A percentile compares a stretch with the other conserved stretches of the same genome.
phyloP scores from a whole-genome alignment of 64 coral and sea anemone species.

The Trachythela sp. region DNA sequence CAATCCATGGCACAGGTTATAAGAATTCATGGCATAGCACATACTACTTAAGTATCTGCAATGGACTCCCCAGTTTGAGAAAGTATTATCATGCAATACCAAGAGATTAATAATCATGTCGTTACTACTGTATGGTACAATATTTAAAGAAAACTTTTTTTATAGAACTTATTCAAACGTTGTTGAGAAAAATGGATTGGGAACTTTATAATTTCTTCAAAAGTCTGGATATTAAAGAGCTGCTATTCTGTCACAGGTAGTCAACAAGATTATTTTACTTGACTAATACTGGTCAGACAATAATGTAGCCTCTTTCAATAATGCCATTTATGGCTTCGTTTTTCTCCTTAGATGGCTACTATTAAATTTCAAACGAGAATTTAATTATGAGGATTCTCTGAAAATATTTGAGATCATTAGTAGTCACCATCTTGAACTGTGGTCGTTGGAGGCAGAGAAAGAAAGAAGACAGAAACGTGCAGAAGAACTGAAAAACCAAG shows the following conservation, averaged over 20 bases:
- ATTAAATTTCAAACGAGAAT: constrained; percentile 86
- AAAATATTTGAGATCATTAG: constrained; percentile 95
- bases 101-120: too few relatives aligned
- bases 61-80: too few relatives aligned
- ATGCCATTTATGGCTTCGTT: neutral
- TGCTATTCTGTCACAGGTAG: constrained; percentile 94
- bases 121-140: neutral
- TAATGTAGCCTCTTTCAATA: neutral
- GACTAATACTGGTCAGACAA: too few relatives aligned
- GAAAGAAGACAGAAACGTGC: constrained; percentile 70
- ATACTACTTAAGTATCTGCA: too few relatives aligned
- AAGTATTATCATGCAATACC: too few relatives aligned
- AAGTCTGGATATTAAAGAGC: constrained; percentile 59
- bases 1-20: too few relatives aligned
- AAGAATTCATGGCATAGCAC: too few relatives aligned
- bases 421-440: constrained; percentile 84
- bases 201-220: constrained; percentile 68
- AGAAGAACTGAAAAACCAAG: constrained; percentile 67
- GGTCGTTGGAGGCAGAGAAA: constrained; percentile 76
- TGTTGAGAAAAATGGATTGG: constrained; percentile 76
- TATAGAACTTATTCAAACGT: constrained; percentile 66
- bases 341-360: constrained; percentile 71
- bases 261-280: neutral
- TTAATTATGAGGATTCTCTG: constrained; percentile 71
- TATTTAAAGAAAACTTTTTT: neutral